Evolutionary conservation across 2,113 vertebrate species (phyloP).

Genomic region (Monopterus albus): DNA sequence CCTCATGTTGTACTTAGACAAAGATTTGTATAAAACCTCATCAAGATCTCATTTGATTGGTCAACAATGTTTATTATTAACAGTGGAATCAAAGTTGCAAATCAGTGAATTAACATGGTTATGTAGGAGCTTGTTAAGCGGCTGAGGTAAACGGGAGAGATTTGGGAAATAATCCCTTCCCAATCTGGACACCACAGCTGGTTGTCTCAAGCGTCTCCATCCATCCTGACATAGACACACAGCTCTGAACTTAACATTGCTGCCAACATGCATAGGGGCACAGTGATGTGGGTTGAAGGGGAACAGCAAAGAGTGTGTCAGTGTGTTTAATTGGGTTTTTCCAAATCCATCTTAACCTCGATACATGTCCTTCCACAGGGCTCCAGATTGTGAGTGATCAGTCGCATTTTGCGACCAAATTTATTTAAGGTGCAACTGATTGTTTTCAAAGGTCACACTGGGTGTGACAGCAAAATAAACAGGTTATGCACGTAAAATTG

Average conservation of each 20-base stretch:
- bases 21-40: slow-evolving; percentile 31
- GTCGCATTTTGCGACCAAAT: too few relatives aligned
- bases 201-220: slow-evolving; percentile 61
- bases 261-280: slow-evolving; percentile 62
- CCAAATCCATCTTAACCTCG: slow-evolving; percentile 72
- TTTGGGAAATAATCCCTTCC: slow-evolving; percentile 76
- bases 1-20: slow-evolving; percentile 28
- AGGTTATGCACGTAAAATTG: too few relatives aligned
- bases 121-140: slow-evolving; percentile 70
- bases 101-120: slow-evolving; percentile 68
- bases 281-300: slow-evolving; percentile 42
- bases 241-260: slow-evolving; percentile 34
- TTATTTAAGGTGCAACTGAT: too few relatives aligned
- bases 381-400: too few relatives aligned
- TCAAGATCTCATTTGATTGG: slow-evolving; percentile 42
- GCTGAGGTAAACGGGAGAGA: slow-evolving; percentile 72
- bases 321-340: slow-evolving; percentile 65
- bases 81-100: slow-evolving; percentile 42
- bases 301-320: slow-evolving; percentile 44
- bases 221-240: slow-evolving; percentile 28
- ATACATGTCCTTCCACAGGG: slow-evolving; percentile 62
- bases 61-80: slow-evolving; percentile 33
- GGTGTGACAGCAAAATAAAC: too few relatives aligned
- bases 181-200: slow-evolving; percentile 80
- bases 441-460: too few relatives aligned